A percentile compares a stretch with the other conserved stretches of the same genome.
Evolutionary conservation across 2,888 invertebrate species (phyloP).

Genomic region (Smittia sp.): DNA sequence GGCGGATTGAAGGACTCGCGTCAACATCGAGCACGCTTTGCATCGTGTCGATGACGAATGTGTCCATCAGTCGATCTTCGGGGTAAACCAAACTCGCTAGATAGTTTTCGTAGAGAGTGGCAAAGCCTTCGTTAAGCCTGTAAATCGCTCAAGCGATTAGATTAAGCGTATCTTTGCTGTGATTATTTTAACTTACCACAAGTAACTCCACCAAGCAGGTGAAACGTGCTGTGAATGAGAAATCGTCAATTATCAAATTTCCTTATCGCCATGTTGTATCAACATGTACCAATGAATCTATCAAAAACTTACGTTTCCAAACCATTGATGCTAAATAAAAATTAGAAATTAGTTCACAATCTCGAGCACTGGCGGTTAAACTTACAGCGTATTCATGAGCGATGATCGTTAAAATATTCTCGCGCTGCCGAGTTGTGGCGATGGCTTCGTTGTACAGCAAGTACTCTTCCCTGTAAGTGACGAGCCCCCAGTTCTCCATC

Average conservation of each 20-base stretch:
- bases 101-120: conserved; percentile 66
- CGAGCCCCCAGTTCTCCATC: conserved; percentile 75
- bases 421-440: conserved; percentile 52
- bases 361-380: neutral
- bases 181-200: conserved; percentile 47
- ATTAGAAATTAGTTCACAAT: neutral
- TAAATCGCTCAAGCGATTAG: neutral
- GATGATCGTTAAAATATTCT: conserved; percentile 55
- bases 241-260: too few species aligned
- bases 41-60: conserved; percentile 69
- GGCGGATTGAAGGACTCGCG: conserved; percentile 71
- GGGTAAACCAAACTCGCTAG: conserved; percentile 57
- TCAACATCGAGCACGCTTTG: conserved; percentile 72
- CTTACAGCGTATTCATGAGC: conserved; percentile 54
- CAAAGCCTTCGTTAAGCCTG: conserved; percentile 75
- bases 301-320: too few species aligned
- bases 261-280: conserved; percentile 54
- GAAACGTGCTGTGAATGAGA: conserved; percentile 67
- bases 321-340: conserved; percentile 27
- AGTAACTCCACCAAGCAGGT: conserved; percentile 66
- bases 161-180: neutral
- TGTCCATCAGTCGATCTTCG: conserved; percentile 71
- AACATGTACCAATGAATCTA: neutral
- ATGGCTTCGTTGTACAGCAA: conserved; percentile 52
- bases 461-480: conserved; percentile 65